A percentile compares a stretch with the other conserved stretches of the same genome.
Evolutionary conservation across 2,888 invertebrate genomes (phyloP).

Genomic region (Mimachlamys varia): DNA sequence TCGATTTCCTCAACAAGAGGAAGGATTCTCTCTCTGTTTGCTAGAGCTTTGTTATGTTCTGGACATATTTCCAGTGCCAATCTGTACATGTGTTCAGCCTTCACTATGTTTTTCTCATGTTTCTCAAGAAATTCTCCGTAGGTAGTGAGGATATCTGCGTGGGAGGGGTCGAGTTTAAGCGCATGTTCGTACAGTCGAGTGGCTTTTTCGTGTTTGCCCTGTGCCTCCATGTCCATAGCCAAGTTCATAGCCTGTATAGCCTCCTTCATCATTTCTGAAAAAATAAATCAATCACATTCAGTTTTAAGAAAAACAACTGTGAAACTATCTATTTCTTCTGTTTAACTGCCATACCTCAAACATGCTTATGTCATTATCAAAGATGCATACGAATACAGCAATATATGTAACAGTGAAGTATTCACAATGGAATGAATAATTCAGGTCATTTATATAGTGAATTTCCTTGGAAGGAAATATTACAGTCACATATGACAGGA

Average conservation of each 20-base stretch:
- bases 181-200: slow-evolving; percentile 88
- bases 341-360: too few species aligned
- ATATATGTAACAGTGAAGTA: too few species aligned
- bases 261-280: slow-evolving; percentile 85
- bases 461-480: too few species aligned
- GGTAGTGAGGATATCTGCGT: slow-evolving; percentile 95
- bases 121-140: slow-evolving; percentile 97
- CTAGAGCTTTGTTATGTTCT: slow-evolving; percentile 84
- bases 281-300: not conserved
- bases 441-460: too few species aligned
- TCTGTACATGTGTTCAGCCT: slow-evolving; percentile 93
- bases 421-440: too few species aligned
- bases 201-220: slow-evolving; percentile 93
- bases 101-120: slow-evolving; percentile 91
- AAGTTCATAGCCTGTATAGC: slow-evolving; percentile 92
- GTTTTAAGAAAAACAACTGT: not conserved
- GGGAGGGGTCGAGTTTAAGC: slow-evolving; percentile 93
- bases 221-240: slow-evolving; percentile 91
- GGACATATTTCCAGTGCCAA: slow-evolving; percentile 93
- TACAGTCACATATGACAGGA: too few species aligned
- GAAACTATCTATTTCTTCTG: too few species aligned
- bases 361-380: too few species aligned
- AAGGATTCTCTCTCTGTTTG: slow-evolving; percentile 92
- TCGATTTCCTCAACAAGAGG: slow-evolving; percentile 94
- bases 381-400: too few species aligned